phyloP scores from a whole-genome alignment of 2,888 invertebrate species.

The Diplazon laetatorius region DNA sequence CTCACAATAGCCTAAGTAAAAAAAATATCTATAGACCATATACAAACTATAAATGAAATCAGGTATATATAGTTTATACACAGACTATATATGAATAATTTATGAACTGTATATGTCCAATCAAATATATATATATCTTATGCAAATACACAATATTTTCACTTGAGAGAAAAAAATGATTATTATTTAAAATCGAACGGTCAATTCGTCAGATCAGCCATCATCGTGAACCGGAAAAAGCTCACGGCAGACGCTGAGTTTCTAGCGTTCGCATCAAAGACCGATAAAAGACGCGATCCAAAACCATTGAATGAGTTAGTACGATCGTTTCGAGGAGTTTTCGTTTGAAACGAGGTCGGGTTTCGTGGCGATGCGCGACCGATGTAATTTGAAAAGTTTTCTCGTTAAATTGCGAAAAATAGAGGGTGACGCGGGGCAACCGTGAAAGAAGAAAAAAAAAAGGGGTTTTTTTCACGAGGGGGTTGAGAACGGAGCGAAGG shows the following conservation, averaged over 20 bases:
- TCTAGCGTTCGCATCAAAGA: slow-evolving; percentile 36
- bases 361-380: slow-evolving; percentile 62
- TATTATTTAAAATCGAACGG: slow-evolving; percentile 20
- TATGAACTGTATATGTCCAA: too few species aligned
- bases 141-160: too few species aligned
- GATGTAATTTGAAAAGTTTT: slow-evolving; percentile 80
- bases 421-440: slow-evolving; percentile 63
- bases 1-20: too few species aligned
- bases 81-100: too few species aligned
- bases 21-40: too few species aligned
- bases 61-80: too few species aligned
- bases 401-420: slow-evolving; percentile 78
- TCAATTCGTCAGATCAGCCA: slow-evolving; percentile 3
- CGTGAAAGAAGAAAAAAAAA: slow-evolving; percentile 64
- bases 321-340: slow-evolving; percentile 60
- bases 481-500: not conserved
- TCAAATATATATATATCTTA: too few species aligned
- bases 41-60: too few species aligned
- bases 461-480: slow-evolving; percentile 19
- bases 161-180: too few species aligned
- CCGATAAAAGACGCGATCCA: slow-evolving; percentile 33
- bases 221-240: too few species aligned
- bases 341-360: slow-evolving; percentile 65
- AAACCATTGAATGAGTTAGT: slow-evolving; percentile 37
- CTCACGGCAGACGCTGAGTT: not conserved